Evolutionary conservation across 2,888 invertebrate species (phyloP).

Genomic region (Diaperis boleti): DNA sequence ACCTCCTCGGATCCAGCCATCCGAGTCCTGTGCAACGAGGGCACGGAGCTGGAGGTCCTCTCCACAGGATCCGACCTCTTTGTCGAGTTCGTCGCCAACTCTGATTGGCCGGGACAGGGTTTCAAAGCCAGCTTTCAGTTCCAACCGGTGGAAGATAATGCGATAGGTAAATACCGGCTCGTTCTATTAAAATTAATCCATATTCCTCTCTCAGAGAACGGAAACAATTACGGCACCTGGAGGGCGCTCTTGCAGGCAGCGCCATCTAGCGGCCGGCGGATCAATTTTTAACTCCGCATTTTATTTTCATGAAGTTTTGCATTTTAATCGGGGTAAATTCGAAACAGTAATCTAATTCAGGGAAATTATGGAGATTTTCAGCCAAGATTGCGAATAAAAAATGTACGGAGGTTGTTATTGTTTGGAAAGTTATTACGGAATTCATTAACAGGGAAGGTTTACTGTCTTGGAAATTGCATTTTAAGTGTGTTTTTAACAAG

Average conservation of each 20-base stretch:
- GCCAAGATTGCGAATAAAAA: conserved; percentile 35
- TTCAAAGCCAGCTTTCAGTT: conserved; percentile 83
- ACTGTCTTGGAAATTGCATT: conserved; percentile 10
- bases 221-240: background rate
- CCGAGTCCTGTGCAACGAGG: conserved; percentile 85
- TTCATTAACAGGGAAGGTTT: conserved; percentile 40
- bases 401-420: conserved; percentile 30
- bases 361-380: conserved; percentile 28
- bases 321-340: conserved; percentile 24
- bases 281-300: conserved; percentile 22
- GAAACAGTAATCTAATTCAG: conserved; percentile 34
- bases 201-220: background rate
- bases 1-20: conserved; percentile 81
- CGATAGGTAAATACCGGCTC: conserved; percentile 56
- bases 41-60: conserved; percentile 81
- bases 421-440: conserved; percentile 44
- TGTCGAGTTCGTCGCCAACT: conserved; percentile 88
- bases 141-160: conserved; percentile 72
- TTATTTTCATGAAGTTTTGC: conserved; percentile 33
- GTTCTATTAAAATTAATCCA: conserved; percentile 17
- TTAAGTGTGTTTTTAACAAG: background rate
- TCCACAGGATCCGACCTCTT: conserved; percentile 87
- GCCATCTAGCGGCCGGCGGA: conserved; percentile 26
- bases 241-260: background rate
- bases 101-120: conserved; percentile 82